Percentiles rank a stretch among this genome's conserved stretches.
Evolutionary conservation across 2,888 invertebrate species (phyloP).

Genomic region (Lepetodrilus schrolli): DNA sequence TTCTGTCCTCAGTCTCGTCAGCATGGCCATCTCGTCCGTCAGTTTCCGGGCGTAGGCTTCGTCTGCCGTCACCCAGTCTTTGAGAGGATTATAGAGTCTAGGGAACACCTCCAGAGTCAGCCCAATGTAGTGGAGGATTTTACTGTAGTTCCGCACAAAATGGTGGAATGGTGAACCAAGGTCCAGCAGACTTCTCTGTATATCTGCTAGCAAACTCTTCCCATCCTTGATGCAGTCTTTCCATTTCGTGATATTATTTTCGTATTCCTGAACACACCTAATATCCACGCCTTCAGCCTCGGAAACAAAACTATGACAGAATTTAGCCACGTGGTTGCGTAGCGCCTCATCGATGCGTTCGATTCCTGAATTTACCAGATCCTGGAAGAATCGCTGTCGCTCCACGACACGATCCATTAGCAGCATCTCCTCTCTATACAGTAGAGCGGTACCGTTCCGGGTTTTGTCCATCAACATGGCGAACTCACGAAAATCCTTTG

Average conservation of each 20-base stretch:
- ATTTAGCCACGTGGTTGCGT: slow-evolving; percentile 36
- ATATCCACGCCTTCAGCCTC: slow-evolving; percentile 57
- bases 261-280: slow-evolving; percentile 58
- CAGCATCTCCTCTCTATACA: slow-evolving; percentile 15
- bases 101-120: slow-evolving; percentile 53
- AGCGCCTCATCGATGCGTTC: slow-evolving; percentile 32
- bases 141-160: slow-evolving; percentile 56
- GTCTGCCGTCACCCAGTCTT: slow-evolving; percentile 66
- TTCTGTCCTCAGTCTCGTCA: slow-evolving; percentile 48
- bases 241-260: slow-evolving; percentile 63
- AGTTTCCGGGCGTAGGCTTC: slow-evolving; percentile 63
- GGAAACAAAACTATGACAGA: slow-evolving; percentile 61
- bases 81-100: slow-evolving; percentile 56
- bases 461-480: background rate
- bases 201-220: slow-evolving; percentile 28
- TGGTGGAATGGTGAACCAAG: slow-evolving; percentile 41
- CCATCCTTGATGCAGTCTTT: slow-evolving; percentile 44
- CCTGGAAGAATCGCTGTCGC: slow-evolving; percentile 29
- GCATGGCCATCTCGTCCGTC: slow-evolving; percentile 53
- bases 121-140: slow-evolving; percentile 59
- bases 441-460: slow-evolving; percentile 1
- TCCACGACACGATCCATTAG: slow-evolving; percentile 17
- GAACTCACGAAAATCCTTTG: slow-evolving; percentile 37
- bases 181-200: slow-evolving; percentile 34
- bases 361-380: slow-evolving; percentile 17